Percentiles rank a stretch among this genome's conserved stretches.
Conservation (phyloP, 2,888 invertebrate genomes). For the Chaetogeoica ovagalla region DNA sequence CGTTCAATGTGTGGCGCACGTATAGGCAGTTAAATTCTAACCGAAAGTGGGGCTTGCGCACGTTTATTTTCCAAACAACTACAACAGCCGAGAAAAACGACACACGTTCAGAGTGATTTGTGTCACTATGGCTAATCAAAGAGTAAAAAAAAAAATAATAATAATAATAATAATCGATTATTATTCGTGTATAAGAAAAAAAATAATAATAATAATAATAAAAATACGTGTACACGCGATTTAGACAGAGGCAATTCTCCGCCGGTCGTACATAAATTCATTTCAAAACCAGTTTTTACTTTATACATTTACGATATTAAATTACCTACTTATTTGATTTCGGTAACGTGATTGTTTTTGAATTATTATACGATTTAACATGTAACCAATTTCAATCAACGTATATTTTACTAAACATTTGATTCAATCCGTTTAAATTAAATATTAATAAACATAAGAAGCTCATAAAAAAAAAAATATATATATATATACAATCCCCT, state of each 20-base stretch:
- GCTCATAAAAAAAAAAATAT: too few species aligned
- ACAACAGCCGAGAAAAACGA: too few species aligned
- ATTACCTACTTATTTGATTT: neutral
- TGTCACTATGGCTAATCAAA: too few species aligned
- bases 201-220: neutral
- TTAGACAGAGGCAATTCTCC: neutral
- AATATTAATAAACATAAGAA: slow-evolving; percentile 41
- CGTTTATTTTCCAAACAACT: too few species aligned
- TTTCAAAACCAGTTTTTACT: slow-evolving; percentile 30
- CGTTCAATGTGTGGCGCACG: too few species aligned
- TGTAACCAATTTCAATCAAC: slow-evolving; percentile 43
- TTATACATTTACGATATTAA: neutral
- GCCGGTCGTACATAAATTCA: neutral
- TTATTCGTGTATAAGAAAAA: neutral
- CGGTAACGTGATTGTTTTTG: neutral
- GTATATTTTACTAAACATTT: slow-evolving; percentile 20
- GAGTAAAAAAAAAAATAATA: too few species aligned
- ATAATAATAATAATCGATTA: too few species aligned
- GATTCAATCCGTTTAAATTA: slow-evolving; percentile 35
- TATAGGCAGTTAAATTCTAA: too few species aligned
- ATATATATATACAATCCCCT: neutral
- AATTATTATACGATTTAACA: slow-evolving; percentile 40
- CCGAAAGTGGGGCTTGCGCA: too few species aligned
- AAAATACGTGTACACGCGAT: neutral
- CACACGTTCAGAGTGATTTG: too few species aligned